A percentile compares a stretch with the other conserved stretches of the same genome.
Conservation (phyloP, 2,797 vertebrate genomes). For the Silurus lanzhouensis region DNA sequence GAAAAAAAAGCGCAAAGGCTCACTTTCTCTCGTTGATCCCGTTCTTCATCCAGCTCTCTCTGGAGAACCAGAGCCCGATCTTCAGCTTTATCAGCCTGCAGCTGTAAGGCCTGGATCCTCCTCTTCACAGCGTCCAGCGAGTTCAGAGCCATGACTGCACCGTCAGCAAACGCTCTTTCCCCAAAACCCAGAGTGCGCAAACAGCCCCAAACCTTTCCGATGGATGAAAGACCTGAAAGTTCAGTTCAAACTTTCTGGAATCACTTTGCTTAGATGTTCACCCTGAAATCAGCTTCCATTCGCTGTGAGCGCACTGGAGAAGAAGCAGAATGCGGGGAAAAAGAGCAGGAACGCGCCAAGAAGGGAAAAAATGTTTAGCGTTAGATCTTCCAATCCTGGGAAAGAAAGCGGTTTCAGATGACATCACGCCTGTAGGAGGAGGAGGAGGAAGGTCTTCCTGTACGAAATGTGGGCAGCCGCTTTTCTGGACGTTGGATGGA, state of each 20-base stretch:
- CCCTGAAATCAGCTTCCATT: conserved; percentile 4
- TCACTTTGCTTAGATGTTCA: not conserved
- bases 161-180: not conserved
- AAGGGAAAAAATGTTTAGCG: conserved; percentile 66
- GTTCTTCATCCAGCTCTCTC: conserved; percentile 83
- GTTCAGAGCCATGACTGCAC: conserved; percentile 44
- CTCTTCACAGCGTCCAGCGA: conserved; percentile 85
- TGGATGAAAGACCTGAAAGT: not conserved
- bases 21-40: conserved; percentile 88
- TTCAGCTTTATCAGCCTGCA: conserved; percentile 89
- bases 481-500: conserved; percentile 10
- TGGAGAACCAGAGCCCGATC: conserved; percentile 82
- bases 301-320: conserved; percentile 10
- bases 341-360: conserved; percentile 65
- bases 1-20: conserved; percentile 61
- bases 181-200: not conserved
- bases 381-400: conserved; percentile 74
- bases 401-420: conserved; percentile 66
- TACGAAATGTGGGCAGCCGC: not conserved
- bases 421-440: conserved; percentile 70
- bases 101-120: conserved; percentile 89
- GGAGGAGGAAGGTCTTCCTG: conserved; percentile 61
- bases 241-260: not conserved
- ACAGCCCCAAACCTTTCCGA: not conserved
- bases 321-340: conserved; percentile 10